Evolutionary conservation across 2,797 vertebrate genomes (phyloP).

Genomic region (Arctocebus calabarensis): DNA sequence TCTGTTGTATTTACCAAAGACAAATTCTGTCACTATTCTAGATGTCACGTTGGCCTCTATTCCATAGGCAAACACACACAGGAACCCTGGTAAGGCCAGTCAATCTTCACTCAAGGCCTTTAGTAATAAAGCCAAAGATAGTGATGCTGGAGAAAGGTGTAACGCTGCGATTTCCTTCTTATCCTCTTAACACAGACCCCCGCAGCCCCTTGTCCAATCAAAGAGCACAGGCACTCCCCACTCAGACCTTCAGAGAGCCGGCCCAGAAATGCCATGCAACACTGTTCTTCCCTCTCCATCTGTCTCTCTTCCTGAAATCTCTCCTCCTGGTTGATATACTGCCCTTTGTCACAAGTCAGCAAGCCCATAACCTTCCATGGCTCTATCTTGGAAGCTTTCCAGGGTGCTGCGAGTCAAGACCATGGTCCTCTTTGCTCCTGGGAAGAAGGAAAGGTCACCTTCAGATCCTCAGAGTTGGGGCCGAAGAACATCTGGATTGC

Average conservation of each 20-base stretch:
- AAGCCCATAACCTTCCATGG: neutral
- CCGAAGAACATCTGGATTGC: constrained; percentile 56
- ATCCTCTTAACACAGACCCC: neutral
- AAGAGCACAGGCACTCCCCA: neutral
- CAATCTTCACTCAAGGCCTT: neutral
- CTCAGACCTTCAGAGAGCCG: no score
- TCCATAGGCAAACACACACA: neutral
- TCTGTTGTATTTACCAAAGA: neutral
- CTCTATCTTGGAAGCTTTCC: constrained; percentile 23
- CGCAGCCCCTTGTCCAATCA: neutral
- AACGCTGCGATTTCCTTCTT: neutral
- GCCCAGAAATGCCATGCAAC: no score
- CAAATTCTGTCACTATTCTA: constrained; percentile 2
- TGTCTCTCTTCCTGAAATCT: neutral
- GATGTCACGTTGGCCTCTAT: neutral
- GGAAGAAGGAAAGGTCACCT: neutral
- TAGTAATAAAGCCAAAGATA: neutral
- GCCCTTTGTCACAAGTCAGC: neutral
- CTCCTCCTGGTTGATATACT: neutral
- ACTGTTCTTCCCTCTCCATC: neutral
- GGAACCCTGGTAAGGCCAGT: neutral
- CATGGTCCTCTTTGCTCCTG: neutral
- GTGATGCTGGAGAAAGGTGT: neutral
- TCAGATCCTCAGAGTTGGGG: neutral
- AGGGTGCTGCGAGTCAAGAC: neutral